Percentiles rank a stretch among this genome's conserved stretches.
Conservation (phyloP, 2,888 invertebrate species). For the Caenorhabditis uteleia region DNA sequence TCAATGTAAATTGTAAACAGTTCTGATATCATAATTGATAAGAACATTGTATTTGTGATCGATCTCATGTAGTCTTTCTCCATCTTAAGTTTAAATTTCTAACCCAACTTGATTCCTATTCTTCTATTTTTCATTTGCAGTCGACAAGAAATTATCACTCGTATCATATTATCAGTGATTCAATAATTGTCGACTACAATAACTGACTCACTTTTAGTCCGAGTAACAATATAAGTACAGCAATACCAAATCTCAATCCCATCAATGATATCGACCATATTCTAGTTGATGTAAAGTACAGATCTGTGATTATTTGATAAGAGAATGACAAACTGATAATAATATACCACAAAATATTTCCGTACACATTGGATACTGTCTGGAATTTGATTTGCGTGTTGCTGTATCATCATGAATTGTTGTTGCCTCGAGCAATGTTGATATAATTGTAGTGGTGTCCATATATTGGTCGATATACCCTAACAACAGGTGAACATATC, state of each 20-base stretch:
- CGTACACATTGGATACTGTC: conserved; percentile 25
- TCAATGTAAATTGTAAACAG: conserved; percentile 46
- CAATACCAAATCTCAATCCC: conserved; percentile 29
- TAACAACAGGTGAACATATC: too few relatives aligned
- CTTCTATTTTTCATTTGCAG: neutral
- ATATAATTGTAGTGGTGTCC: too few relatives aligned
- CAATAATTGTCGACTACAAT: too few relatives aligned
- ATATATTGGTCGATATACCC: too few relatives aligned
- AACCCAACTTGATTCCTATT: neutral
- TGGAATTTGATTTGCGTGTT: conserved; percentile 12
- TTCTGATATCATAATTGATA: conserved; percentile 41
- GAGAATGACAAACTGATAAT: neutral
- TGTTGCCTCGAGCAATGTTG: too few relatives aligned
- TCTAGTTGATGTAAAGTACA: conserved; percentile 30
- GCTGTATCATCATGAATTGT: conserved; percentile 8
- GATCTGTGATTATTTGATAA: conserved; percentile 16
- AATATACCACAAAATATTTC: conserved; percentile 31
- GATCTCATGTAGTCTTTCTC: conserved; percentile 49
- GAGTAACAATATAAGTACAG: conserved; percentile 37
- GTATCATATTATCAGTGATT: neutral
- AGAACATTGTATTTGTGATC: conserved; percentile 46
- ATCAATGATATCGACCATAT: conserved; percentile 34
- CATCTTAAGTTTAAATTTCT: conserved; percentile 35
- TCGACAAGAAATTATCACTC: neutral
- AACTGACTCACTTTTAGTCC: conserved; percentile 29